Conservation (phyloP, 2,797 vertebrate genomes). For the Sus cebifrons region DNA sequence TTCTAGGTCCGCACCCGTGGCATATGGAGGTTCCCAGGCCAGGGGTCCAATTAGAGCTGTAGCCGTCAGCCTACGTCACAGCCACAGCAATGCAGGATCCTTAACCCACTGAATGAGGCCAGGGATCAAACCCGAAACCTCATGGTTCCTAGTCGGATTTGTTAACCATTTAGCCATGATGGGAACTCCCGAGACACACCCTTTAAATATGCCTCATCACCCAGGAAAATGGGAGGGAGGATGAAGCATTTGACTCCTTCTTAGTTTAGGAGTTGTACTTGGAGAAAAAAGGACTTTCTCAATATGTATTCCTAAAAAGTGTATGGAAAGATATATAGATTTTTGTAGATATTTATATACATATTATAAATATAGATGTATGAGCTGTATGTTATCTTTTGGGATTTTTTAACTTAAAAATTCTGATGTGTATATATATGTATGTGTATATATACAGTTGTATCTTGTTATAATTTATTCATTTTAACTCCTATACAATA, state of each 20-base stretch:
- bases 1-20: too few species aligned
- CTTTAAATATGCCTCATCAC: conserved; percentile 68
- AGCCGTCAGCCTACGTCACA: too few species aligned
- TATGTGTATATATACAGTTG: not conserved
- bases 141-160: too few species aligned
- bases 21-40: too few species aligned
- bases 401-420: conserved; percentile 5
- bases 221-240: conserved; percentile 61
- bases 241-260: conserved; percentile 32
- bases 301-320: not conserved
- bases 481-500: conserved; percentile 36
- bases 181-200: not conserved
- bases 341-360: not conserved
- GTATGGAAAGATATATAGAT: not conserved
- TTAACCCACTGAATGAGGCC: too few species aligned
- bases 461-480: not conserved
- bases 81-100: too few species aligned
- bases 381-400: not conserved
- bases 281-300: not conserved
- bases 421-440: not conserved
- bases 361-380: not conserved
- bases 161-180: too few species aligned
- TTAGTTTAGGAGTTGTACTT: conserved; percentile 66
- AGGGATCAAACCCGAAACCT: too few species aligned
- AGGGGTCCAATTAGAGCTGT: too few species aligned